Conservation (phyloP, 1,140 invertebrate species). For the Campoletis sonorensis region DNA sequence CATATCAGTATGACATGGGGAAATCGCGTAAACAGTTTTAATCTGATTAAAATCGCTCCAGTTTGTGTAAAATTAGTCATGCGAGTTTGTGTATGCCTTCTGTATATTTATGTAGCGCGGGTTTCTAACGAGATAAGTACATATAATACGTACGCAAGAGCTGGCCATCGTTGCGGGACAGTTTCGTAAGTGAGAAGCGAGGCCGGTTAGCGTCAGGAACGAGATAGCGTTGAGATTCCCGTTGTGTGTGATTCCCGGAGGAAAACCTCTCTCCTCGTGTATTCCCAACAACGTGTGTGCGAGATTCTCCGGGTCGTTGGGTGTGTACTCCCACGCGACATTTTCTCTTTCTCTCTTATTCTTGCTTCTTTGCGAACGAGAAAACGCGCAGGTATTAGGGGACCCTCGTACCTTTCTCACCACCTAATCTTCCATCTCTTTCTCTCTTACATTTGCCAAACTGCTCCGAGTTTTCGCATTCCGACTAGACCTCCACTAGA, state of each 20-base stretch:
- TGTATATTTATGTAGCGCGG: neutral
- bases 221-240: slow-evolving; percentile 46
- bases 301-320: slow-evolving; percentile 40
- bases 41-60: neutral
- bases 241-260: slow-evolving; percentile 37
- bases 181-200: slow-evolving; percentile 39
- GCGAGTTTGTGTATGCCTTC: neutral
- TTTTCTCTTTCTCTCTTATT: neutral
- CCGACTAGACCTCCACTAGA: slow-evolving; percentile 30
- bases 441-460: neutral
- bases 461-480: neutral
- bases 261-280: slow-evolving; percentile 20
- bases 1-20: neutral
- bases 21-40: neutral
- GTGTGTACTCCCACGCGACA: slow-evolving; percentile 42
- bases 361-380: slow-evolving; percentile 21
- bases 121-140: slow-evolving; percentile 48
- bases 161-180: slow-evolving; percentile 11
- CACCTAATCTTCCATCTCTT: slow-evolving; percentile 2
- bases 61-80: neutral
- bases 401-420: neutral
- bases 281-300: slow-evolving; percentile 8
- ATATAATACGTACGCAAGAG: slow-evolving; percentile 46
- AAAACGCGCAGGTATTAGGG: slow-evolving; percentile 40
- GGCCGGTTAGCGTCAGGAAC: slow-evolving; percentile 37